Evolutionary conservation across 2,888 invertebrate species (phyloP).

Genomic region (Noctua janthe): DNA sequence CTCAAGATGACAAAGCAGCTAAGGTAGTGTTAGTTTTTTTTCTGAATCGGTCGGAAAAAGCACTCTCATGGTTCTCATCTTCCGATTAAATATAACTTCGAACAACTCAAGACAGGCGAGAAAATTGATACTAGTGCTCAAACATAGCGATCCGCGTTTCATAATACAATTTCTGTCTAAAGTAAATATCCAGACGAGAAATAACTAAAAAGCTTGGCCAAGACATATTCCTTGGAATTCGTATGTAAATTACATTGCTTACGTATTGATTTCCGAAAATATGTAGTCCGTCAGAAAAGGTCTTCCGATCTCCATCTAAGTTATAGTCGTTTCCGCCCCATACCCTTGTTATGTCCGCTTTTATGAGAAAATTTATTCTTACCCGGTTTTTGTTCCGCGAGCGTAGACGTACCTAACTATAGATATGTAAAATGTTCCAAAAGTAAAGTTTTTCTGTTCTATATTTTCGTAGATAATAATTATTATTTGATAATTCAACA

Average conservation of each 20-base stretch:
- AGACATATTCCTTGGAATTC: slow-evolving; percentile 57
- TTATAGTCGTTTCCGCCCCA: slow-evolving; percentile 68
- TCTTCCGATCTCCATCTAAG: slow-evolving; percentile 68
- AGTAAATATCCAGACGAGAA: slow-evolving; percentile 12
- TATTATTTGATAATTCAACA: slow-evolving; percentile 25
- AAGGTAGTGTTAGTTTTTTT: slow-evolving; percentile 38
- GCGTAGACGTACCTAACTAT: slow-evolving; percentile 17
- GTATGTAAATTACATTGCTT: slow-evolving; percentile 64
- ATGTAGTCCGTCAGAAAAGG: slow-evolving; percentile 69
- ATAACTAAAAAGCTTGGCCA: slow-evolving; percentile 42
- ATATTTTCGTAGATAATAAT: slow-evolving; percentile 13
- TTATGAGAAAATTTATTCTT: slow-evolving; percentile 65
- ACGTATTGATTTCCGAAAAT: slow-evolving; percentile 69
- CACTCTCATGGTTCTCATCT: slow-evolving; percentile 42
- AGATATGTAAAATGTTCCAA: slow-evolving; percentile 31
- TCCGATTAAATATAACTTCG: slow-evolving; percentile 42
- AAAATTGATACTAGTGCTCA: slow-evolving; percentile 33
- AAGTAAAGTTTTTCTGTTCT: slow-evolving; percentile 34
- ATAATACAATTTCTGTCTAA: slow-evolving; percentile 13
- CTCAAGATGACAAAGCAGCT: slow-evolving; percentile 42
- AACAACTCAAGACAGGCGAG: slow-evolving; percentile 31
- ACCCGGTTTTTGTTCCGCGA: slow-evolving; percentile 56
- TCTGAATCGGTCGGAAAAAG: slow-evolving; percentile 17
- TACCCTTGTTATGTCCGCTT: slow-evolving; percentile 66
- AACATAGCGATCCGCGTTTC: not conserved